These are phyloP conservation scores for Crocodylus rhombifer DNA, from an alignment of 2,797 vertebrate species.

Conservation along the genomic window DNA sequence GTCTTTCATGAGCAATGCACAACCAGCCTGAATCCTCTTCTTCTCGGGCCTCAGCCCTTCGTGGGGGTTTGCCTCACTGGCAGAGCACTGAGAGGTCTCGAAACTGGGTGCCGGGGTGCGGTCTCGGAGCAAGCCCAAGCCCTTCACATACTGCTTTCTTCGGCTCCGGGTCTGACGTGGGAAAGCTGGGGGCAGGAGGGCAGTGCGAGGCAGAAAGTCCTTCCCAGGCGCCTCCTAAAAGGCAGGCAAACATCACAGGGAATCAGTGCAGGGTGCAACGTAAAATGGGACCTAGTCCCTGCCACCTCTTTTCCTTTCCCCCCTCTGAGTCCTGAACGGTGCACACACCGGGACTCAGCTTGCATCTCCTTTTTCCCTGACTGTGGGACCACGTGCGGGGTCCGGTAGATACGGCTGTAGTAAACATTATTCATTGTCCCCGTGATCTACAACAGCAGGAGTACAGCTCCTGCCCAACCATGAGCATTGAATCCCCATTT, in stretches of 20 bases:
- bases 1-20: background rate
- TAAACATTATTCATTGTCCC: no score
- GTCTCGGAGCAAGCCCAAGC: background rate
- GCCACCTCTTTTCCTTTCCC: no score
- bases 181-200: background rate
- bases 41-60: background rate
- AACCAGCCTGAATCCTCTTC: background rate
- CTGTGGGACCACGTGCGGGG: no score
- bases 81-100: background rate
- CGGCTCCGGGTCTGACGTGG: background rate
- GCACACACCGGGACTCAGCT: no score
- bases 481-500: background rate
- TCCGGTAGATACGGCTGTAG: no score
- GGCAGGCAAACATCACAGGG: background rate
- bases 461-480: background rate
- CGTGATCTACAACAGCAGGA: background rate
- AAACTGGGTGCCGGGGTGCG: background rate
- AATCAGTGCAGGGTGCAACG: rapidly evolving
- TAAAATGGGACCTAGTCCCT: background rate
- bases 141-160: background rate
- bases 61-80: background rate
- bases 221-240: background rate
- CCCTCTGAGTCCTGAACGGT: no score
- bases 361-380: no score
- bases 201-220: background rate